Percentiles rank a stretch among this genome's conserved stretches.
Evolutionary conservation across 2,113 vertebrate species (phyloP).

Genomic region (Thinocorus orbignyianus): DNA sequence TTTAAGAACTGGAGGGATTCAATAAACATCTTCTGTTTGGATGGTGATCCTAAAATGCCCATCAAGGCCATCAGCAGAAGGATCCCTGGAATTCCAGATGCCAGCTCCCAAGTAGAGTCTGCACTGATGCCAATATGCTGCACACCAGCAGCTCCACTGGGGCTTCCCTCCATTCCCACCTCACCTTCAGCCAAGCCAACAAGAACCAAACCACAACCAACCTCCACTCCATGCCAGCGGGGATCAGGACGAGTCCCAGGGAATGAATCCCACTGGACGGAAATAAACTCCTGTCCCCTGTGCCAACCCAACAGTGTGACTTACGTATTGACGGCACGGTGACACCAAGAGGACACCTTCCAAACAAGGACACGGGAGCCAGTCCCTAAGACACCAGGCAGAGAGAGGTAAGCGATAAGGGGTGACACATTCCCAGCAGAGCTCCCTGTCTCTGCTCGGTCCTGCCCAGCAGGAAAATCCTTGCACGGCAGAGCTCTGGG

Average conservation of each 20-base stretch:
- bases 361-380: background rate
- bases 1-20: background rate
- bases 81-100: background rate
- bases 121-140: fast-evolving
- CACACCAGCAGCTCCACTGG: too few species aligned
- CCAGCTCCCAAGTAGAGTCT: background rate
- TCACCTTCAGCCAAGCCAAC: background rate
- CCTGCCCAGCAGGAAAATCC: background rate
- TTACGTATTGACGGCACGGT: background rate
- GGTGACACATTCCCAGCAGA: background rate
- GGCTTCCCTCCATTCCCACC: fast-evolving
- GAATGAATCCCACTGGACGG: background rate
- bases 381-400: background rate
- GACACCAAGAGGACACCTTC: background rate
- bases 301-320: background rate
- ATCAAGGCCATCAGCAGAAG: background rate
- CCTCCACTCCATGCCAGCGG: background rate
- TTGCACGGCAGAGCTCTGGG: background rate
- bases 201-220: fast-evolving
- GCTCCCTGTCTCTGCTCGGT: fast-evolving
- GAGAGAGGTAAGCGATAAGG: fast-evolving
- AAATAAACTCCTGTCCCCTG: background rate
- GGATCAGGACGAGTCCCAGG: background rate
- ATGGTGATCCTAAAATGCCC: background rate
- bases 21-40: background rate